Evolutionary conservation across 92 coral and sea anemone species (phyloP).

Genomic region (Actinostola sp.): DNA sequence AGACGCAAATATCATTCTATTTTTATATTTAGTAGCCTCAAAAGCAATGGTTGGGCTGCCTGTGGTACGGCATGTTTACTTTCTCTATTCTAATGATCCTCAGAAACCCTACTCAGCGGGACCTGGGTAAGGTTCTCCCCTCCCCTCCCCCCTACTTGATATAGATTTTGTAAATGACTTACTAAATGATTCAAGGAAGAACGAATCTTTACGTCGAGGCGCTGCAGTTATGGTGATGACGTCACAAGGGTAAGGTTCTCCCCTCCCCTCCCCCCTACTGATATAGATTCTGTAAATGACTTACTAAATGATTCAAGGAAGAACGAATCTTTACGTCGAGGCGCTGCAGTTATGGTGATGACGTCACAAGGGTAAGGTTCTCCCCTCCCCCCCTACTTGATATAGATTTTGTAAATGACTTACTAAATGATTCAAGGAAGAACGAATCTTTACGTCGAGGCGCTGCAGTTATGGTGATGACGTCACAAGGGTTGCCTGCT

Average conservation of each 20-base stretch:
- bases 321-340: slow-evolving; percentile 63
- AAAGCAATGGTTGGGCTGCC: no score
- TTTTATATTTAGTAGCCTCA: no score
- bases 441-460: slow-evolving; percentile 68
- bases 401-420: slow-evolving; percentile 9
- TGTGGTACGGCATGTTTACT: no score
- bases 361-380: not conserved
- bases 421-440: slow-evolving; percentile 64
- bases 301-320: slow-evolving; percentile 65
- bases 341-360: slow-evolving; percentile 19
- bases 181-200: slow-evolving; percentile 64
- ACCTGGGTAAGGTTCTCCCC: no score
- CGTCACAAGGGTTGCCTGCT: slow-evolving; percentile 95
- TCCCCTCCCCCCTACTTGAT: not conserved
- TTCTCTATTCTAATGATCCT: no score
- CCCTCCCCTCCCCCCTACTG: not conserved
- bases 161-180: slow-evolving; percentile 17
- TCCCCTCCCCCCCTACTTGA: not conserved
- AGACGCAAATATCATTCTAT: no score
- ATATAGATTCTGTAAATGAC: slow-evolving; percentile 2
- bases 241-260: slow-evolving; percentile 98
- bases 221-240: slow-evolving; percentile 90
- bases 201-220: slow-evolving; percentile 65
- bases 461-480: slow-evolving; percentile 88
- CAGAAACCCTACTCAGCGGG: no score